Evolutionary conservation across 2,797 vertebrate species (phyloP).

Genomic region (Pangasius sanitwongsei): DNA sequence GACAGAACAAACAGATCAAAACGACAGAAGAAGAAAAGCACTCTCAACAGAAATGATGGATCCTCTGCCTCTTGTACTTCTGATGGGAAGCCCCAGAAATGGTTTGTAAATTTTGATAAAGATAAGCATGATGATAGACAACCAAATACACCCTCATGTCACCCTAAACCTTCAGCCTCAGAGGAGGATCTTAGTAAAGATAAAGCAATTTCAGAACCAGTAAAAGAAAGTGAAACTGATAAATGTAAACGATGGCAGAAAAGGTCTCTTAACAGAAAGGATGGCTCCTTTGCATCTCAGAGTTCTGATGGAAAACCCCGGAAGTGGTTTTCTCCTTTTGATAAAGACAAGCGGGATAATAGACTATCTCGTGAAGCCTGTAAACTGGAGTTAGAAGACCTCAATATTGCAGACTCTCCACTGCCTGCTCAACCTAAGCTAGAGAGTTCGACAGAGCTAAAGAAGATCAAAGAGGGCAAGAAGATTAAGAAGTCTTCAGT

Average conservation of each 20-base stretch:
- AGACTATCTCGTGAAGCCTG: conserved; percentile 1
- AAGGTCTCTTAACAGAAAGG: not conserved
- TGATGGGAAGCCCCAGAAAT: conserved; percentile 39
- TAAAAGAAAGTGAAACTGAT: conserved; percentile 8
- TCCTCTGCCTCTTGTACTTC: conserved; percentile 24
- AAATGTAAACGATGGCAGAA: conserved; percentile 62
- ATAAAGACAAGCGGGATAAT: conserved; percentile 44
- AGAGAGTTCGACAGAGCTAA: conserved; percentile 41
- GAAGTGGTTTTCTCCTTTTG: conserved; percentile 40
- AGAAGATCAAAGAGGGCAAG: conserved; percentile 64
- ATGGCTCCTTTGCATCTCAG: conserved; percentile 27
- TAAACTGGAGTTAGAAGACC: not conserved
- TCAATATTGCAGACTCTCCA: not conserved
- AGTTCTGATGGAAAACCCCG: conserved; percentile 41
- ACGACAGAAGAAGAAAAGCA: conserved; percentile 63
- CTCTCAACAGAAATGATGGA: conserved; percentile 15
- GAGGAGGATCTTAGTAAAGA: not conserved
- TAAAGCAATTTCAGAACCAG: not conserved
- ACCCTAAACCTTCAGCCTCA: not conserved
- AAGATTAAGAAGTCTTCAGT: conserved; percentile 65
- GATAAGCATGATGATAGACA: conserved; percentile 28
- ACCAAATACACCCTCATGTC: conserved; percentile 40
- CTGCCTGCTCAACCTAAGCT: not conserved
- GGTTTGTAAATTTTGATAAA: conserved; percentile 35
- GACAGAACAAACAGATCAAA: conserved; percentile 48